These are phyloP conservation scores for Monopis laevigella DNA, from an alignment of 2,888 invertebrate genomes.

Conservation along the genomic window DNA sequence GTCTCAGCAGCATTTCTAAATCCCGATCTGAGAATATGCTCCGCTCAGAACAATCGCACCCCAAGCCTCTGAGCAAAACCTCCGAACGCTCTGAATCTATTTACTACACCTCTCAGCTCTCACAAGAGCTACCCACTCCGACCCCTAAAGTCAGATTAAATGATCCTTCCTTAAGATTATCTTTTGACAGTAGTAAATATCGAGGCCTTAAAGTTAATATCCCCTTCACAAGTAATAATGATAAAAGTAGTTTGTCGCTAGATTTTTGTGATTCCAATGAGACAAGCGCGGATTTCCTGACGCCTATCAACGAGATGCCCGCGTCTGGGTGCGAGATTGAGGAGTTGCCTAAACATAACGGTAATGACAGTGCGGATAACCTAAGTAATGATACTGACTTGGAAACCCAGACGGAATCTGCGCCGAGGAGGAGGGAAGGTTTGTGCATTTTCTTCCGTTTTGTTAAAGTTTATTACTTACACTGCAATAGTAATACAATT, in stretches of 20 bases:
- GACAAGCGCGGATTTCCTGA: conserved; percentile 59
- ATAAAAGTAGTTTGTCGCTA: conserved; percentile 51
- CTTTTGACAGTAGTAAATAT: conserved; percentile 55
- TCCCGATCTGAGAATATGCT: conserved; percentile 59
- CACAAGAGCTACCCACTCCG: conserved; percentile 53
- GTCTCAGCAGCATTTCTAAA: conserved; percentile 56
- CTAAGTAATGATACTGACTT: conserved; percentile 53
- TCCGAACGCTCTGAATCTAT: conserved; percentile 55
- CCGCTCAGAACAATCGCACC: conserved; percentile 43
- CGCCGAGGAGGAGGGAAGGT: conserved; percentile 46
- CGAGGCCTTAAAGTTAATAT: conserved; percentile 40
- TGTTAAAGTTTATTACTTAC: too few relatives aligned
- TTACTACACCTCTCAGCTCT: conserved; percentile 59
- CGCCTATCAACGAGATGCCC: conserved; percentile 63
- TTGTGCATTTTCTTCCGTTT: too few relatives aligned
- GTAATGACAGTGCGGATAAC: conserved; percentile 51
- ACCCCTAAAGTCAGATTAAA: conserved; percentile 40
- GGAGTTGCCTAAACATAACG: conserved; percentile 54
- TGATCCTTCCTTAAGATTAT: conserved; percentile 48
- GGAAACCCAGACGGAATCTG: conserved; percentile 57
- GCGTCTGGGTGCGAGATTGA: conserved; percentile 56
- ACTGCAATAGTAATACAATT: too few relatives aligned
- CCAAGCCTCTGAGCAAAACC: conserved; percentile 34
- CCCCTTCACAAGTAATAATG: conserved; percentile 37
- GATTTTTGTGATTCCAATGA: conserved; percentile 62